These are phyloP conservation scores for Apolygus lucorum DNA, from an alignment of 1,140 invertebrate species.

Conservation along the genomic window DNA sequence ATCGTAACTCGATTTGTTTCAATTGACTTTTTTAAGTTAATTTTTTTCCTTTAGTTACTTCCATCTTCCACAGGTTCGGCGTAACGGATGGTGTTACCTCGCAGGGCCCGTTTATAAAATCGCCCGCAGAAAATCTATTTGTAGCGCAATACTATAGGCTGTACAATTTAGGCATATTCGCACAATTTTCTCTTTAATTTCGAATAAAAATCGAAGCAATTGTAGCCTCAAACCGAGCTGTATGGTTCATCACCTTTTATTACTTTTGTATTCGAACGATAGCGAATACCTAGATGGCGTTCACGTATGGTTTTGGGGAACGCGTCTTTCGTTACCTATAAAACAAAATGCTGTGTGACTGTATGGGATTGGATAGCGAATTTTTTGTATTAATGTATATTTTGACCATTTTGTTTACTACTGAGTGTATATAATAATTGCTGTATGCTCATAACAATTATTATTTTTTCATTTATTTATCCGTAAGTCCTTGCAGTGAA, in stretches of 20 bases:
- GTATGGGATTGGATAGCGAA: conserved; percentile 30
- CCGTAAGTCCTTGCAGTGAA: conserved; percentile 11
- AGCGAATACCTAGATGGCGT: too few relatives aligned
- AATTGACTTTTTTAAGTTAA: background rate
- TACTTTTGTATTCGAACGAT: too few relatives aligned
- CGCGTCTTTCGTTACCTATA: conserved; percentile 24
- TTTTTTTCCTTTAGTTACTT: conserved; percentile 18
- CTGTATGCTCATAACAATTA: conserved; percentile 27
- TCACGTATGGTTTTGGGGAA: background rate
- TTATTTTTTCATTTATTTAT: background rate
- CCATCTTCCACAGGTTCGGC: conserved; percentile 10
- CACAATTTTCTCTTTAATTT: background rate
- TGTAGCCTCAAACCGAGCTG: background rate
- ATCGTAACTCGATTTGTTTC: conserved; percentile 17
- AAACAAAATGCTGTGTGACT: conserved; percentile 25
- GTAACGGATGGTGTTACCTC: background rate
- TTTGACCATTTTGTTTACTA: conserved; percentile 25
- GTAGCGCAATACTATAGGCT: too few relatives aligned
- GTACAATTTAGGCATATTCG: too few relatives aligned
- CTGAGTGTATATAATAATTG: conserved; percentile 29
- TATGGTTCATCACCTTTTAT: background rate
- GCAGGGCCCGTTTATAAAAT: background rate
- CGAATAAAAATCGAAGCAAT: background rate
- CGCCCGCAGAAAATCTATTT: background rate
- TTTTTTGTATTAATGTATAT: conserved; percentile 28